Conservation (phyloP, 2,113 vertebrate species). For the Corythornis vintsioides region DNA sequence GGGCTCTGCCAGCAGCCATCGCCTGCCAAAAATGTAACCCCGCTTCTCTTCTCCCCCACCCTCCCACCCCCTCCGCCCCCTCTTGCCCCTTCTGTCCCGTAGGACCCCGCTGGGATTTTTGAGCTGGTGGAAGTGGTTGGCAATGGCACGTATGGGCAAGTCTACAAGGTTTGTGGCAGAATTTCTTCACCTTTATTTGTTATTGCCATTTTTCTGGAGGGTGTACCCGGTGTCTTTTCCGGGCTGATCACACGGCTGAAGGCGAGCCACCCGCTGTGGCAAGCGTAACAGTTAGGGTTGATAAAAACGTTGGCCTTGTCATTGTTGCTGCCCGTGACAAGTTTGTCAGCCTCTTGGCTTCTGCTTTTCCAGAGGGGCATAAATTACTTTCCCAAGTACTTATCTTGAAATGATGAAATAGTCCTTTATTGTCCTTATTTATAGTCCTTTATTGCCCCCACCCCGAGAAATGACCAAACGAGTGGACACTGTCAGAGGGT, state of each 20-base stretch:
- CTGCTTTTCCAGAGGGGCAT: background rate
- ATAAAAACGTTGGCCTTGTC: background rate
- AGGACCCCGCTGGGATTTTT: constrained; percentile 87
- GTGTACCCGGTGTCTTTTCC: background rate
- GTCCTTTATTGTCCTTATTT: background rate
- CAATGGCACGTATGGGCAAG: constrained; percentile 88
- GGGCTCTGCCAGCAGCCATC: background rate
- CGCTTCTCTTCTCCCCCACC: background rate
- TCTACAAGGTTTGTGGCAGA: constrained; percentile 86
- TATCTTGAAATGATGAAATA: background rate
- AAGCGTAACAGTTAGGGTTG: background rate
- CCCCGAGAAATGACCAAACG: background rate
- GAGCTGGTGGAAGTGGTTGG: constrained; percentile 88
- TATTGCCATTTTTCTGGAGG: background rate
- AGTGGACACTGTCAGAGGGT: background rate
- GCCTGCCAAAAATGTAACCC: constrained; percentile 30
- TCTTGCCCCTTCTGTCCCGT: background rate
- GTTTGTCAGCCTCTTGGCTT: constrained; percentile 30
- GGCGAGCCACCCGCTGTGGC: background rate
- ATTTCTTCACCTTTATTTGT: constrained; percentile 44
- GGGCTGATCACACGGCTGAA: background rate
- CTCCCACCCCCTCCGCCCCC: too few relatives aligned
- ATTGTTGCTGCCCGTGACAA: background rate
- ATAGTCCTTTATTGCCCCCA: too few relatives aligned
- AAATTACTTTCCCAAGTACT: background rate